Percentiles rank a stretch among this genome's conserved stretches.
phyloP scores from a whole-genome alignment of 2,797 vertebrate genomes.

The Macropodus opercularis region DNA sequence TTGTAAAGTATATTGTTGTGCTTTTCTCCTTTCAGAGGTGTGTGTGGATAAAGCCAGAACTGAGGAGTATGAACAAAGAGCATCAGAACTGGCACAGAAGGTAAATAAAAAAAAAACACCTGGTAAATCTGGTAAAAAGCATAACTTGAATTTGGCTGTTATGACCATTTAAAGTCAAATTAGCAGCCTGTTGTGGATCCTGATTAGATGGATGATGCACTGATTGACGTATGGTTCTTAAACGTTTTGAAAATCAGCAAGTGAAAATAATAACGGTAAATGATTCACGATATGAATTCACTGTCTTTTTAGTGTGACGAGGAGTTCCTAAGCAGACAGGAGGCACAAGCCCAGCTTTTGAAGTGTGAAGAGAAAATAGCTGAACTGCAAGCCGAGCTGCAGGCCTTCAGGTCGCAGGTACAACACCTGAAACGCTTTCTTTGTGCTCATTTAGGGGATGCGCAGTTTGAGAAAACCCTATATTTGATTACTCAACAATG shows the following conservation, averaged over 20 bases:
- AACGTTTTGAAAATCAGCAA: slow-evolving; percentile 27
- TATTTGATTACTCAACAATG: slow-evolving; percentile 23
- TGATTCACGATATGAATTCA: slow-evolving; percentile 24
- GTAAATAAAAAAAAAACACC: slow-evolving; percentile 74
- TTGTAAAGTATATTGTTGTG: neutral
- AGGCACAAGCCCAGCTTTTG: slow-evolving; percentile 88
- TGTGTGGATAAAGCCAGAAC: slow-evolving; percentile 90
- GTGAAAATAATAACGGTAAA: slow-evolving; percentile 28
- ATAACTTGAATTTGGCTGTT: slow-evolving; percentile 18
- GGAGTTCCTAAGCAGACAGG: slow-evolving; percentile 91
- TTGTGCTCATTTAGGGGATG: neutral
- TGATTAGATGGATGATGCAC: slow-evolving; percentile 39
- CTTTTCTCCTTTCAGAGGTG: slow-evolving; percentile 82
- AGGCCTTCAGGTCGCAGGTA: slow-evolving; percentile 89
- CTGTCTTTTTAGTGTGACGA: slow-evolving; percentile 88
- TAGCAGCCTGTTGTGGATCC: slow-evolving; percentile 31
- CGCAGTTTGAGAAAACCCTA: slow-evolving; percentile 1
- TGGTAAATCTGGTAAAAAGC: neutral
- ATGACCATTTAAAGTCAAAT: slow-evolving; percentile 13
- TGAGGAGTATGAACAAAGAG: slow-evolving; percentile 90
- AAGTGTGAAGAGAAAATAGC: slow-evolving; percentile 90
- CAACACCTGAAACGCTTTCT: neutral
- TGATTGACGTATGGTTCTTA: slow-evolving; percentile 29
- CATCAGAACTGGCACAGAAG: slow-evolving; percentile 88
- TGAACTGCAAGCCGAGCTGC: slow-evolving; percentile 89